These are phyloP conservation scores for Parauchenoglanis punctatus DNA, from an alignment of 2,797 vertebrate genomes.

Conservation along the genomic window DNA sequence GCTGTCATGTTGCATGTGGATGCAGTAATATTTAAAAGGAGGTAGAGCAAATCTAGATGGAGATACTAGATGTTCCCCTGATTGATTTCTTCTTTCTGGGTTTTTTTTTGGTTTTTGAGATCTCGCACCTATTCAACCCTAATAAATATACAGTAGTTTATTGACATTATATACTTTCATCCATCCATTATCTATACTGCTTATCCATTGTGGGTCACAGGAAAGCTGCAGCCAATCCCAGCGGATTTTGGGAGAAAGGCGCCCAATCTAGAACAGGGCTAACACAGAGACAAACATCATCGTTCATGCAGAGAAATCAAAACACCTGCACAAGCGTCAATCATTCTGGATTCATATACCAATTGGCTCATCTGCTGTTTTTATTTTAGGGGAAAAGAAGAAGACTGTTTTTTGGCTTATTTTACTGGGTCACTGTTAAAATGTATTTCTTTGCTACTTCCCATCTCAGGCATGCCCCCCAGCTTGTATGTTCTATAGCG, in stretches of 20 bases:
- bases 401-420: not conserved
- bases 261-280: too few relatives aligned
- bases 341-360: not conserved
- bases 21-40: not conserved
- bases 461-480: not conserved
- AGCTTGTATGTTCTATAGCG: not conserved
- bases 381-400: not conserved
- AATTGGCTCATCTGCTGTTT: not conserved
- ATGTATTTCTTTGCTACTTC: not conserved
- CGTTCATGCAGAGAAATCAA: not conserved
- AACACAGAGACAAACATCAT: not conserved
- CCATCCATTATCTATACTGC: not conserved
- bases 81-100: not conserved
- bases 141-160: not conserved
- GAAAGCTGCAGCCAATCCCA: too few relatives aligned
- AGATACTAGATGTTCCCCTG: not conserved
- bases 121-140: not conserved
- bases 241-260: too few relatives aligned
- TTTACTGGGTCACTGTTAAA: not conserved
- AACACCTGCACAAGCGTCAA: not conserved
- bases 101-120: not conserved
- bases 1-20: not conserved
- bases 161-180: not conserved
- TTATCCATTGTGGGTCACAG: too few relatives aligned
- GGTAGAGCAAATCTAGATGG: not conserved